Evolutionary conservation across 30 jellyfish, hydroid and myxozoan species (phyloP), one percentile per base, ranked within the genome.

Genomic region (Mastigias papua): DNA sequence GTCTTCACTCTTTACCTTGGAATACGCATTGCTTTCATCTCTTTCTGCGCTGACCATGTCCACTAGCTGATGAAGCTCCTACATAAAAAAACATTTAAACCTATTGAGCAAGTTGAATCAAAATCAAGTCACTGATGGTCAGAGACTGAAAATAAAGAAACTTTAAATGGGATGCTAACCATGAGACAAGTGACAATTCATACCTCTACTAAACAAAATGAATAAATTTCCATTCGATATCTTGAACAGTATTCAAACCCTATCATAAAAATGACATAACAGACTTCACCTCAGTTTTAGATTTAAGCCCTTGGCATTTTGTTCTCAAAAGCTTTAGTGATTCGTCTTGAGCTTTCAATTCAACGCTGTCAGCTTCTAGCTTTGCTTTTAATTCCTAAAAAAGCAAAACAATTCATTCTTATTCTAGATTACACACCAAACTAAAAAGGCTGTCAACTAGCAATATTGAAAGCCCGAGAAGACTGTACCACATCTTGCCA

Each of bases 341-440:
- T 31, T 70, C 86, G 34, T 76, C 75, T 67, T 73, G 79, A 31
- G 75, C 90, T 81, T 86, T 73, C 54, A 63, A 46, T 76, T 92
- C 92, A 4, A 82, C 82, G 0, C 71, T 65, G 58, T 85, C 54
- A 21, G 86, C 80, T 29, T 80, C 90, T 48, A 84, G n/a, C 46
- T 84, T 78, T 7, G 48, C 72, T 66, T 86, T 91, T 34, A 91
- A 84, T 48, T 91, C 95, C 97, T 91, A 74, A n/a, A 28, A 2
- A 48, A 65, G n/a, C n/a, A n/a, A n/a, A n/a, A n/a, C n/a, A n/a
- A n/a, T n/a, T n/a, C n/a, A n/a, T n/a, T n/a, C n/a, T n/a, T n/a
- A n/a, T n/a, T n/a, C n/a, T n/a, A n/a, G n/a, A n/a, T n/a, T n/a
- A n/a, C n/a, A n/a, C n/a, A n/a, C n/a, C n/a, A n/a, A n/a, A n/a